These are phyloP conservation scores for Drosophila lowei DNA, from an alignment of 1,140 invertebrate species.

Conservation along the genomic window DNA sequence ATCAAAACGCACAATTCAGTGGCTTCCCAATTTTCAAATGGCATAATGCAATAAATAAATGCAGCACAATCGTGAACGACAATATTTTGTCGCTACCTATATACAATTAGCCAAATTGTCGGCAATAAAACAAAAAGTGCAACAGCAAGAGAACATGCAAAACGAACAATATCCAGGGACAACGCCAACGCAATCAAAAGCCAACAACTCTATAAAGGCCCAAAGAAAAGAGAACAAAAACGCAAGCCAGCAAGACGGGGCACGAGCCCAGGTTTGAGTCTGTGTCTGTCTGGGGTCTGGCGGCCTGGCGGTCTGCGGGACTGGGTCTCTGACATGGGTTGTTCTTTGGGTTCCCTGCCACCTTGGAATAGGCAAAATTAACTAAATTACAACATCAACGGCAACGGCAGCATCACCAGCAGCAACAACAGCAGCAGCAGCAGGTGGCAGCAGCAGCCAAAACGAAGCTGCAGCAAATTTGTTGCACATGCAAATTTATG, in stretches of 20 bases:
- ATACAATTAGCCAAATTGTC: slow-evolving; percentile 76
- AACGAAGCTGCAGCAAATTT: slow-evolving; percentile 69
- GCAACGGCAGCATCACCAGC: slow-evolving; percentile 29
- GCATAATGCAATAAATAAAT: slow-evolving; percentile 20
- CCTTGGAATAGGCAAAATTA: slow-evolving; percentile 82
- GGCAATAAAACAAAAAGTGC: slow-evolving; percentile 72
- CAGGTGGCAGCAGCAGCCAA: slow-evolving; percentile 23
- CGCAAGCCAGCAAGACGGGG: slow-evolving; percentile 44
- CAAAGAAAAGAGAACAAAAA: slow-evolving; percentile 47
- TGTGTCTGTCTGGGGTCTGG: slow-evolving; percentile 32
- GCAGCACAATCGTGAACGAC: slow-evolving; percentile 21
- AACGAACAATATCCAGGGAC: slow-evolving; percentile 46
- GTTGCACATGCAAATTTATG: slow-evolving; percentile 82
- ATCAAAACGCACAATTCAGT: no score
- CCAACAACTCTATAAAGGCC: slow-evolving; percentile 71
- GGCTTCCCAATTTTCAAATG: slow-evolving; percentile 5
- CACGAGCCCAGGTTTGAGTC: slow-evolving; percentile 64
- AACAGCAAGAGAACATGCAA: slow-evolving; percentile 68
- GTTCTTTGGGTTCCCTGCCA: slow-evolving; percentile 63
- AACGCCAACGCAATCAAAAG: slow-evolving; percentile 73
- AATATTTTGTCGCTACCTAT: slow-evolving; percentile 48
- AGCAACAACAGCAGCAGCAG: not conserved
- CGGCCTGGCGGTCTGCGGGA: slow-evolving; percentile 23
- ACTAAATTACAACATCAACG: slow-evolving; percentile 81
- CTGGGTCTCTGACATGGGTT: slow-evolving; percentile 55